Evolutionary conservation across 2,888 invertebrate genomes (phyloP).

Genomic region (Corythucha ciliata): DNA sequence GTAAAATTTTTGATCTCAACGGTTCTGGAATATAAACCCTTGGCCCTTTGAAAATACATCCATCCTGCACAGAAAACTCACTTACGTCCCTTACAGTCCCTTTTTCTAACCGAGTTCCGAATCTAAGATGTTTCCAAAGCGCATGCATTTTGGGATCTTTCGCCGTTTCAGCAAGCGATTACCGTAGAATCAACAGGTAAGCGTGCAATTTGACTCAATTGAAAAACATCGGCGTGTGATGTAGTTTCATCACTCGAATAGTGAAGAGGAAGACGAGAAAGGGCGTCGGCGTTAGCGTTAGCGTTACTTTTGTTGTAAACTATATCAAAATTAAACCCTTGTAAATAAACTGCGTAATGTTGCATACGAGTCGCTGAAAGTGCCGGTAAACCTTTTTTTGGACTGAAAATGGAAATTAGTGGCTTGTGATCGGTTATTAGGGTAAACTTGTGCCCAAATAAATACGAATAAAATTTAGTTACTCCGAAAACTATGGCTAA

Average conservation of each 20-base stretch:
- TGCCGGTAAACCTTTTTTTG: conserved; percentile 4
- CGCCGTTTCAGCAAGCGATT: background rate
- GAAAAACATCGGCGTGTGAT: no score
- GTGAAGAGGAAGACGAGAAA: conserved; percentile 11
- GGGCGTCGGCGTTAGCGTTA: conserved; percentile 9
- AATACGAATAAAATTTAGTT: conserved; percentile 40
- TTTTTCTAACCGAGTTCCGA: background rate
- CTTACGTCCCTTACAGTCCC: conserved; percentile 1
- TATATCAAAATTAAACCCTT: conserved; percentile 8
- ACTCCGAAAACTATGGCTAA: conserved; percentile 37
- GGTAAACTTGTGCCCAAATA: conserved; percentile 39
- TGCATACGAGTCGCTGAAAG: conserved; percentile 4
- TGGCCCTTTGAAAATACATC: conserved; percentile 20
- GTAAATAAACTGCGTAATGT: no score
- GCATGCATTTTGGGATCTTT: background rate
- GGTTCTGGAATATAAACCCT: conserved; percentile 11
- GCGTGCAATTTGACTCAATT: no score
- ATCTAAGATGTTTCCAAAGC: no score
- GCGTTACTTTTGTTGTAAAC: background rate
- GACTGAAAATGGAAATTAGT: conserved; percentile 28
- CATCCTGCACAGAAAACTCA: conserved; percentile 29
- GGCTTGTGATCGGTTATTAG: conserved; percentile 40
- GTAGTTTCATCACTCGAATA: no score
- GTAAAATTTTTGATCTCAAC: conserved; percentile 13
- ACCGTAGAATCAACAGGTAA: no score